These are phyloP conservation scores for Hylaea fasciaria DNA, from an alignment of 2,888 invertebrate genomes.

Conservation along the genomic window DNA sequence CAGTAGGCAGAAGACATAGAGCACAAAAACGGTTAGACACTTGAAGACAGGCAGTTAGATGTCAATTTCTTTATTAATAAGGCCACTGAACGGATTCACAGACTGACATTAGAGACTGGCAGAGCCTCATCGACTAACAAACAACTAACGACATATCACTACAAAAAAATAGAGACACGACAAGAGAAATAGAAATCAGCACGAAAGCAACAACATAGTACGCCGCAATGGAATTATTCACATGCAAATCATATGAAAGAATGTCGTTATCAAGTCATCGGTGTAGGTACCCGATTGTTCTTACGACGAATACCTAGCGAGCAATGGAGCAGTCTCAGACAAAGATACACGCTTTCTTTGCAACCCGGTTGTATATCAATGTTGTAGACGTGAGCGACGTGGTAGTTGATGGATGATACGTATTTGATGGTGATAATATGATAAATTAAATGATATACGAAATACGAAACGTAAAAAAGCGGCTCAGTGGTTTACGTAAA, in stretches of 20 bases:
- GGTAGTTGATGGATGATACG: conserved; percentile 16
- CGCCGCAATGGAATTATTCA: background rate
- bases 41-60: too few species aligned
- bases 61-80: too few species aligned
- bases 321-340: conserved; percentile 53
- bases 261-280: conserved; percentile 30
- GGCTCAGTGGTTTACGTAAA: too few species aligned
- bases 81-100: too few species aligned
- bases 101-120: too few species aligned
- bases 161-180: background rate
- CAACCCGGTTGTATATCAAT: conserved; percentile 40
- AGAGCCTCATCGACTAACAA: too few species aligned
- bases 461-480: background rate
- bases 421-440: conserved; percentile 1
- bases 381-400: conserved; percentile 7
- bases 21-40: too few species aligned
- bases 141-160: background rate
- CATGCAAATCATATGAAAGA: conserved; percentile 30
- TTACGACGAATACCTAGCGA: conserved; percentile 56
- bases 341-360: conserved; percentile 59
- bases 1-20: too few species aligned
- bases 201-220: conserved; percentile 9
- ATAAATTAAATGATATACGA: conserved; percentile 1
- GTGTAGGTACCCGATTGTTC: conserved; percentile 46
- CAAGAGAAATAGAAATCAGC: background rate